phyloP scores from a whole-genome alignment of 2,888 invertebrate genomes.

The Sarcophaga rosellei region DNA sequence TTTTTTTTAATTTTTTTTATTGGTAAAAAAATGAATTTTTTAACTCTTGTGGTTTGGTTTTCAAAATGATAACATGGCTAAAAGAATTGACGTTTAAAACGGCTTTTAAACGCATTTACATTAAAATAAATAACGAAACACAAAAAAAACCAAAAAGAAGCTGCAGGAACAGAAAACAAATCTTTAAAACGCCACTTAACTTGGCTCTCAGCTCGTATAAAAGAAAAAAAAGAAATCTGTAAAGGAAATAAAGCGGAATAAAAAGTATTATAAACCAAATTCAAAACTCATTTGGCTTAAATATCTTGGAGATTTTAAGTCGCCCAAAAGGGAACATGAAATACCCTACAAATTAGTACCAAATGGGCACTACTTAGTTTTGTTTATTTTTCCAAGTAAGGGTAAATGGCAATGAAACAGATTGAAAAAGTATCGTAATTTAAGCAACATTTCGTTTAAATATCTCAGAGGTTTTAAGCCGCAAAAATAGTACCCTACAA shows the following conservation, averaged over 20 bases:
- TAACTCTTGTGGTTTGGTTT: constrained; percentile 57
- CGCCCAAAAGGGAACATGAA: not conserved
- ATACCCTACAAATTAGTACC: not conserved
- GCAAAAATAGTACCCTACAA: no score
- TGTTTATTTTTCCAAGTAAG: no score
- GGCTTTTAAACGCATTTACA: constrained; percentile 66
- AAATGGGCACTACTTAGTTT: no score
- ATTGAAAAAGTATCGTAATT: no score
- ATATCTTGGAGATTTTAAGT: not conserved
- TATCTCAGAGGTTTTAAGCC: no score
- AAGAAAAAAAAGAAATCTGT: not conserved
- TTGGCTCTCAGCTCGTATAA: not conserved
- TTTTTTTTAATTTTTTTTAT: not conserved
- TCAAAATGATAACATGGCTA: constrained; percentile 66
- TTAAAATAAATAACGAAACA: constrained; percentile 56
- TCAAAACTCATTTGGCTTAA: constrained; percentile 59
- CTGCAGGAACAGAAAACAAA: constrained; percentile 52
- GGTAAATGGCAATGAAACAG: no score
- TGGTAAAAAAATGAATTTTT: not conserved
- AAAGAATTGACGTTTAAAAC: constrained; percentile 67
- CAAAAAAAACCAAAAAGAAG: constrained; percentile 31
- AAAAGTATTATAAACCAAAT: constrained; percentile 50
- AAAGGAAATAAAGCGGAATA: constrained; percentile 50
- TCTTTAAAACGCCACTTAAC: constrained; percentile 68
- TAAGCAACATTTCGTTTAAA: no score